phyloP scores from a whole-genome alignment of 2,888 invertebrate species.

The Oegoconia quadripuncta region DNA sequence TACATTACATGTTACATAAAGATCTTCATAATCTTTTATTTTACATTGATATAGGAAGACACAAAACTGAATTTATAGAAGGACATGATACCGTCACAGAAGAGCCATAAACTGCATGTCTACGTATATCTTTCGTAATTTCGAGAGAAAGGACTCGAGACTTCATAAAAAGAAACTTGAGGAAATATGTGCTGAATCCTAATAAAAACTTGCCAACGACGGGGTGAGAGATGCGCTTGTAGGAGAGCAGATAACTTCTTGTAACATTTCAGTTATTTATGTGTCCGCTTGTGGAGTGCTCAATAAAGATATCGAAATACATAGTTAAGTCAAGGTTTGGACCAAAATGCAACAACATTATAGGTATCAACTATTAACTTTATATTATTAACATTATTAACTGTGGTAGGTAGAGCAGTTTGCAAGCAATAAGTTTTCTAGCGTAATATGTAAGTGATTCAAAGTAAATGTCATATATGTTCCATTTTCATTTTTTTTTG shows the following conservation, averaged over 20 bases:
- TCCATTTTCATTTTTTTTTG: too few relatives aligned
- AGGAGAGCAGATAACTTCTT: slow-evolving; percentile 25
- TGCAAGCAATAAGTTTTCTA: too few relatives aligned
- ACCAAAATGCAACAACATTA: neutral
- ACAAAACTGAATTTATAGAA: too few relatives aligned
- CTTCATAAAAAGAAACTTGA: neutral
- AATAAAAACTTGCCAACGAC: neutral
- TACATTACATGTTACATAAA: too few relatives aligned
- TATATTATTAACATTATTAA: neutral
- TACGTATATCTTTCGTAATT: neutral
- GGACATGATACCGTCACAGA: too few relatives aligned
- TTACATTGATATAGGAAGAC: too few relatives aligned
- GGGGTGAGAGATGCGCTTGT: neutral
- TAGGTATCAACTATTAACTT: neutral
- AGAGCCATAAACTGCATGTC: neutral
- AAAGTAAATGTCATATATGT: too few relatives aligned
- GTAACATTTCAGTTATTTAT: slow-evolving; percentile 30
- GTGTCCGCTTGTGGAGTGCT: slow-evolving; percentile 23
- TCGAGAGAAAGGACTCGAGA: too few relatives aligned
- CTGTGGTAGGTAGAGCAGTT: neutral
- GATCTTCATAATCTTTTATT: too few relatives aligned
- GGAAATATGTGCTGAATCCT: neutral
- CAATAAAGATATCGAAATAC: too few relatives aligned
- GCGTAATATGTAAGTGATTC: too few relatives aligned
- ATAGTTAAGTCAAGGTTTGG: too few relatives aligned